Base-by-base conservation (phyloP, 2,113 vertebrate species). In the Platichthys stellatus region DNA sequence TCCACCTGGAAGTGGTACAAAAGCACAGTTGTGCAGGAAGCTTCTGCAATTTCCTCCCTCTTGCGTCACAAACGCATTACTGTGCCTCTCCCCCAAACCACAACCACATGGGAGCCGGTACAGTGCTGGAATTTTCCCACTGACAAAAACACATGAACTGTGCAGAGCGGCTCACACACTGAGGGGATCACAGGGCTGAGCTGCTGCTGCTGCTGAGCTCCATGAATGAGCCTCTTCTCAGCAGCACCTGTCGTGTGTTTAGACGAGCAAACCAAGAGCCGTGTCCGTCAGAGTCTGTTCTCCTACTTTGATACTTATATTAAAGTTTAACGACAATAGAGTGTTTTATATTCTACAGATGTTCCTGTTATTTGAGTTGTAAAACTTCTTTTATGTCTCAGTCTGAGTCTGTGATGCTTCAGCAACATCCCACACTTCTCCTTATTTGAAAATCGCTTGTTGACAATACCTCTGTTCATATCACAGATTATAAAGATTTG, bases 11-110 rank as follows among this genome's bases (percentile, higher is more conserved):
- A 89, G 87, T 86, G 81, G 81, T 89, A 88, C 87, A 90, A 86
- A 85, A 87, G 87, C 88, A 85, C 84, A 89, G 86, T 90, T 91
- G 86, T 92, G 80, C 90, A 93, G 92, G 92, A 94, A 93, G 86
- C 89, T 85, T 88, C 80, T 83, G 90, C 88, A 91, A 93, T 94
- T 94, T 94, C 93, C 93, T 93, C 79, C 69, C 66, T 83, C 77
- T 90, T 93, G 92, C 90, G 83, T 93, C 92, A 92, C 89, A 90
- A 88, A 86, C 64, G 61, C 90, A 90, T 88, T 74, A 90, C 79
- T 90, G 82, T 89, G 89, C 83, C 86, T 91, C 82, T 85, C 79
- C 82, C 80, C 86, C 81, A 92, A 94, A 93, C 93, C 91, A 93
- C 92, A 93, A 93, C 88, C 93, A 93, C 90, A 94, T 93, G 92